These are phyloP conservation scores for Phoxinus phoxinus DNA, from an alignment of 2,113 vertebrate species.

Conservation along the genomic window DNA sequence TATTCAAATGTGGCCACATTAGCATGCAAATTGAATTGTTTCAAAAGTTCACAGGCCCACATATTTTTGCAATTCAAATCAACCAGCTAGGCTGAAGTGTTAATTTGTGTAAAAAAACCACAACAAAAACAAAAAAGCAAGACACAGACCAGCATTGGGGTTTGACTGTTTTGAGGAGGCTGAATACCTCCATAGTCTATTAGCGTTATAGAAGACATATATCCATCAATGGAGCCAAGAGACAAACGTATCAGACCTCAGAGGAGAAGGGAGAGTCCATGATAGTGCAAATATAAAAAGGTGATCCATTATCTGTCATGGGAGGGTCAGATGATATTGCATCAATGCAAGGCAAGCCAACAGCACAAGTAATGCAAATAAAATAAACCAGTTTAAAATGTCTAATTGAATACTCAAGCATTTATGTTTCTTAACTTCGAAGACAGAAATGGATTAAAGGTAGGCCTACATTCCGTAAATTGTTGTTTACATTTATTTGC, in stretches of 20 bases:
- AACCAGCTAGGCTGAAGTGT: background rate
- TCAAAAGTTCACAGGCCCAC: constrained; percentile 13
- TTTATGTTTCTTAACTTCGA: background rate
- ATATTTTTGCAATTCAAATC: constrained; percentile 42
- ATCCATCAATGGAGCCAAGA: background rate
- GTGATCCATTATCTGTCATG: background rate
- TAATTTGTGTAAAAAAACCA: background rate
- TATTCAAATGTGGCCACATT: background rate
- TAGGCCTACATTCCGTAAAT: background rate
- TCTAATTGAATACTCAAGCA: too few relatives aligned
- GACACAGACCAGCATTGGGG: background rate
- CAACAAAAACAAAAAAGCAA: background rate
- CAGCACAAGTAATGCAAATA: too few relatives aligned
- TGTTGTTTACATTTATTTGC: background rate
- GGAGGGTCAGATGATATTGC: background rate
- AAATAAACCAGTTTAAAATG: background rate
- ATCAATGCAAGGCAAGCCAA: background rate
- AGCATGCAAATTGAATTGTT: constrained; percentile 14
- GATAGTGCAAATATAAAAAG: background rate
- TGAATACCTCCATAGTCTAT: background rate
- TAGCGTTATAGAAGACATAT: background rate
- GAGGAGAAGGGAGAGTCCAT: background rate
- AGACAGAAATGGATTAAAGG: background rate
- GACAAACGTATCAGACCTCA: background rate
- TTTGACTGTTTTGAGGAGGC: background rate